phyloP scores from a whole-genome alignment of 2,888 invertebrate species.

The Drosophila tripunctata region DNA sequence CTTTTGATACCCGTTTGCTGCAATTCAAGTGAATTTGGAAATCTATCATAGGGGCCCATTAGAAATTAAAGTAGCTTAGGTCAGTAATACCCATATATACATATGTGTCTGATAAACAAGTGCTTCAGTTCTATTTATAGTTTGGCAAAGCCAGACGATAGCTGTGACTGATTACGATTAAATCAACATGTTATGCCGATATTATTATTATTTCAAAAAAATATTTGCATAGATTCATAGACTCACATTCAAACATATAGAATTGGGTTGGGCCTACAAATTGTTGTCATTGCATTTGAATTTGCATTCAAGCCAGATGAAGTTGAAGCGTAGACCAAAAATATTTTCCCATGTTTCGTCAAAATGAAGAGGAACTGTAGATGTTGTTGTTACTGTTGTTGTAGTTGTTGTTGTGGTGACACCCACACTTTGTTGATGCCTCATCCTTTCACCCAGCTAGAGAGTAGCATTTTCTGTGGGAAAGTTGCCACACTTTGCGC shows the following conservation, averaged over 20 bases:
- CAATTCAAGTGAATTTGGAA: not conserved
- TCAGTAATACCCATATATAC: constrained; percentile 56
- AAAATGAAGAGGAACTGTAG: constrained; percentile 34
- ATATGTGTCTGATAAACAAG: constrained; percentile 30
- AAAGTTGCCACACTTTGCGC: constrained; percentile 12
- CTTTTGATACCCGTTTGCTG: constrained; percentile 1
- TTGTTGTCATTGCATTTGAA: constrained; percentile 42
- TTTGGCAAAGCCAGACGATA: constrained; percentile 3
- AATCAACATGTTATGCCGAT: constrained; percentile 38
- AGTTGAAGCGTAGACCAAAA: constrained; percentile 8
- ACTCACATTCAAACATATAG: no score
- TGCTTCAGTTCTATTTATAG: constrained; percentile 43
- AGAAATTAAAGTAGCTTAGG: constrained; percentile 50
- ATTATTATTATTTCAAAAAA: constrained; percentile 21
- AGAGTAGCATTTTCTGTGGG: not conserved
- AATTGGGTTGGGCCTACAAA: not conserved
- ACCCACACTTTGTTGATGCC: constrained; percentile 47
- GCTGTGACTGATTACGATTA: constrained; percentile 17
- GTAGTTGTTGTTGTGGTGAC: constrained; percentile 16
- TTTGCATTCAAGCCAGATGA: constrained; percentile 33
- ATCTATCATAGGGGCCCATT: constrained; percentile 4
- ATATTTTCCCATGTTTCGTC: constrained; percentile 59
- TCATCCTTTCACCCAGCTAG: constrained; percentile 66
- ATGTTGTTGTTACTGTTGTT: not conserved
- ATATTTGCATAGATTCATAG: constrained; percentile 36